Evolutionary conservation across 2,797 vertebrate species (phyloP).

Genomic region (Ataeniobius toweri): DNA sequence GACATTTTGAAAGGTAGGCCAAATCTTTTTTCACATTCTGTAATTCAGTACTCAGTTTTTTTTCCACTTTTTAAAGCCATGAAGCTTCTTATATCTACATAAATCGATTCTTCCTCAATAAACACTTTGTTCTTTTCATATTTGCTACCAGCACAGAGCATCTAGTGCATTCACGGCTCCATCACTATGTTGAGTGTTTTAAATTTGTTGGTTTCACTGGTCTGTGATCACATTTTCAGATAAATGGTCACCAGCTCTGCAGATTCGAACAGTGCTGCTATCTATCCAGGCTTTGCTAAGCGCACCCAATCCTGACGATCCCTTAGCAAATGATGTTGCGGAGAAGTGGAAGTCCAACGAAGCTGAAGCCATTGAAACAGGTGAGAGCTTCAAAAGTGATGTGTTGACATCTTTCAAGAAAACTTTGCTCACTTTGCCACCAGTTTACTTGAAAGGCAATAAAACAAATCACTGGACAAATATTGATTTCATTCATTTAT

Average conservation of each 20-base stretch:
- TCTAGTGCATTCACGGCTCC: background rate
- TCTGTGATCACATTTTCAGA: conserved; percentile 74
- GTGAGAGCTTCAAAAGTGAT: conserved; percentile 63
- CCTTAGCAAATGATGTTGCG: conserved; percentile 97
- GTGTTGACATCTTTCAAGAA: background rate
- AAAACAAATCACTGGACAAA: background rate
- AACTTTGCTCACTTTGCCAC: too few relatives aligned
- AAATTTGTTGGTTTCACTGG: background rate
- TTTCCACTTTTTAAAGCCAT: background rate
- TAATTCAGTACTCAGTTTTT: background rate
- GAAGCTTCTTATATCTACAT: background rate
- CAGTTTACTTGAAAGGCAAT: background rate
- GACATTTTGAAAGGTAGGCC: conserved; percentile 99
- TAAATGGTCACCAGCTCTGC: conserved; percentile 99
- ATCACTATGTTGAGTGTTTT: background rate
- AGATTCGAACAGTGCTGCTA: conserved; percentile 98
- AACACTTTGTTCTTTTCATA: background rate
- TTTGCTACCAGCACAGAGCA: background rate
- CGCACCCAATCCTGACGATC: conserved; percentile 97
- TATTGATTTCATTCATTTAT: background rate
- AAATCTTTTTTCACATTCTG: background rate
- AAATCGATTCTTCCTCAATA: background rate
- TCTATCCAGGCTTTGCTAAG: conserved; percentile 99
- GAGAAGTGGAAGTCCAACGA: conserved; percentile 98
- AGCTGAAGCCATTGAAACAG: conserved; percentile 99